Evolutionary conservation across 2,113 vertebrate genomes (phyloP).

Genomic region (Numida meleagris): DNA sequence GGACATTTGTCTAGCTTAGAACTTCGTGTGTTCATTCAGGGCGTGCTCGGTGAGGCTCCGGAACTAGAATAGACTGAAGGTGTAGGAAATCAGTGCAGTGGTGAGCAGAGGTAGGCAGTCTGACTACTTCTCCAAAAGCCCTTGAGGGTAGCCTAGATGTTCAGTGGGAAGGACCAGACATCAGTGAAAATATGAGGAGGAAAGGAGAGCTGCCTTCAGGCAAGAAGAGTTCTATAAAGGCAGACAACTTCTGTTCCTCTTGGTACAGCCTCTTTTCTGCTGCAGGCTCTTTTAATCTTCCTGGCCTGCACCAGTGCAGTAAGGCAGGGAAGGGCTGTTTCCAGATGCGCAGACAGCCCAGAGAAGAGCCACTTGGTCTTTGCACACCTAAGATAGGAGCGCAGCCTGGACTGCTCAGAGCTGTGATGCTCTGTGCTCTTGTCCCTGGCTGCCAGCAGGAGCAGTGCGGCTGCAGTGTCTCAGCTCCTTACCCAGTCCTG

Average conservation of each 20-base stretch:
- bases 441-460: rapidly evolving
- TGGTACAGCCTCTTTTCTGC: not conserved
- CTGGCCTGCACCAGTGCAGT: not conserved
- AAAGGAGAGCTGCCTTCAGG: not conserved
- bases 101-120: not conserved
- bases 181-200: not conserved
- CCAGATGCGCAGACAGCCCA: not conserved
- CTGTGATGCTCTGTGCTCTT: not conserved
- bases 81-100: not conserved
- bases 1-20: not conserved
- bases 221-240: not conserved
- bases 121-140: not conserved
- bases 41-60: not conserved
- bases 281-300: not conserved
- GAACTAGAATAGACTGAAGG: not conserved
- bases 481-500: not conserved
- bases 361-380: not conserved
- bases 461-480: not conserved
- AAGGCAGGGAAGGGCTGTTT: not conserved
- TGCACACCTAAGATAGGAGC: not conserved
- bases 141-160: not conserved
- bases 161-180: not conserved
- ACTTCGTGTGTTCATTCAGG: not conserved
- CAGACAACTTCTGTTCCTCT: not conserved
- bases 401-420: not conserved